Conservation (phyloP, 2,113 vertebrate species). For the Piprites chloris region DNA sequence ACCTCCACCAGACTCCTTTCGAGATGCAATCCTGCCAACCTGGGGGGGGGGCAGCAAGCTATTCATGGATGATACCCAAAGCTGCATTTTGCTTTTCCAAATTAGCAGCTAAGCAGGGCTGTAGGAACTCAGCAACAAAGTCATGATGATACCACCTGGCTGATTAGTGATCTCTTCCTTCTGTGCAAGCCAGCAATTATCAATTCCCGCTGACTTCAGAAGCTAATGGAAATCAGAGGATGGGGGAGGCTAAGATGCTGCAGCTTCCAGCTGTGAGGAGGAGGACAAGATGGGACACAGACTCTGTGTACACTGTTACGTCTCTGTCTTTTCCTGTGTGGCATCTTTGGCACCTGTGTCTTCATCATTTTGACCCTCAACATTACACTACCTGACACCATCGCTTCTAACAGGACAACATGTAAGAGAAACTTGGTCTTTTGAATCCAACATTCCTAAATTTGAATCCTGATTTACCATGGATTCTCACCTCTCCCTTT, state of each 20-base stretch:
- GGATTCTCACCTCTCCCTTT: neutral
- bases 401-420: neutral
- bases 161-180: constrained; percentile 43
- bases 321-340: neutral
- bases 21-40: neutral
- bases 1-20: neutral
- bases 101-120: constrained; percentile 17
- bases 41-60: neutral
- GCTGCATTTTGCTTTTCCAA: neutral
- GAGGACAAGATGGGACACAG: neutral
- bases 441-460: neutral
- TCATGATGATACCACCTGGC: constrained; percentile 40
- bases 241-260: neutral
- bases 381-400: neutral
- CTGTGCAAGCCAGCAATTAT: constrained; percentile 22
- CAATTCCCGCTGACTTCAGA: constrained; percentile 19
- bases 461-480: neutral
- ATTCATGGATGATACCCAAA: neutral
- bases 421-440: neutral
- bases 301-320: accelerated
- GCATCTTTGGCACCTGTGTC: neutral
- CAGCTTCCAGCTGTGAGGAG: constrained; percentile 15
- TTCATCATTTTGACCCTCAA: neutral
- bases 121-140: constrained; percentile 13
- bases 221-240: constrained; percentile 1